A percentile compares a stretch with the other conserved stretches of the same genome.
phyloP scores from a whole-genome alignment of 2,888 invertebrate genomes.

The Orchesellides sinensis region DNA sequence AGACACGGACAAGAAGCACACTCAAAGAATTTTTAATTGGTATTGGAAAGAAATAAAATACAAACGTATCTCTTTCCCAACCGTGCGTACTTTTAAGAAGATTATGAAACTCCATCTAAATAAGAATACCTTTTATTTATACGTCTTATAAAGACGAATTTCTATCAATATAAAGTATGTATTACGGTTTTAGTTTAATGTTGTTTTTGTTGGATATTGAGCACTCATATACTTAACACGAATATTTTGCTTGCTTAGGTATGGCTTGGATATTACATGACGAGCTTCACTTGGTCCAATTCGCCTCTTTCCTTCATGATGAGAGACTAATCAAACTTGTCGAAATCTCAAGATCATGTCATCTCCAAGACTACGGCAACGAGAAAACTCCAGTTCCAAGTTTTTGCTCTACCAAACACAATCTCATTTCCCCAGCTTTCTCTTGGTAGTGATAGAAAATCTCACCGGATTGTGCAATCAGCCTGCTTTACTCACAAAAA shows the following conservation, averaged over 20 bases:
- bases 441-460: conserved; percentile 6
- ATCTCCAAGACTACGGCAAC: conserved; percentile 70
- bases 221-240: too few species aligned
- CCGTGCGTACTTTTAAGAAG: too few species aligned
- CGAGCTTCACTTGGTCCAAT: not conserved
- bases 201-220: not conserved
- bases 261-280: not conserved
- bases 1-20: too few species aligned
- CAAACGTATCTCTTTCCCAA: too few species aligned
- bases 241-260: too few species aligned
- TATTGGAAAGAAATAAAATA: too few species aligned
- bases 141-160: conserved; percentile 1
- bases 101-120: too few species aligned
- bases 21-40: too few species aligned
- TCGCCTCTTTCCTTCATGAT: not conserved
- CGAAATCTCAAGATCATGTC: conserved; percentile 67
- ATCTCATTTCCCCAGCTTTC: not conserved
- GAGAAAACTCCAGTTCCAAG: conserved; percentile 8
- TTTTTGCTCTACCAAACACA: conserved; percentile 11
- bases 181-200: not conserved
- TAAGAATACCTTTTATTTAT: too few species aligned
- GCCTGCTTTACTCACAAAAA: not conserved
- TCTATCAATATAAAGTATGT: not conserved
- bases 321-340: conserved; percentile 57
- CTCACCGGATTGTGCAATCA: not conserved